A percentile compares a stretch with the other conserved stretches of the same genome.
Evolutionary conservation across 2,888 invertebrate species (phyloP).

Genomic region (Yponomeuta plumbellus): DNA sequence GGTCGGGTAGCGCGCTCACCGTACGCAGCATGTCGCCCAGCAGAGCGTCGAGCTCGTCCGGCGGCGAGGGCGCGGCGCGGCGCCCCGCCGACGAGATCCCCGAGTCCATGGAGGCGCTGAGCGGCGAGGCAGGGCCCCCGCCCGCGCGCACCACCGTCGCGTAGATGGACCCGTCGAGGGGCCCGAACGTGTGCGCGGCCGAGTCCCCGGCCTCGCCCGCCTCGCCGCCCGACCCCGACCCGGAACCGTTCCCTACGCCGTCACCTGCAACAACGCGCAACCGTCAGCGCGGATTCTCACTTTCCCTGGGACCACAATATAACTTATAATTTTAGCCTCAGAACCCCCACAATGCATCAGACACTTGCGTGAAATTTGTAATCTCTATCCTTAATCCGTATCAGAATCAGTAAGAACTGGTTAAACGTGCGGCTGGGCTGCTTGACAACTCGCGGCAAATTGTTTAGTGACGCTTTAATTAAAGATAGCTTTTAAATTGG

Average conservation of each 20-base stretch:
- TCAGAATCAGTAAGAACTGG: neutral
- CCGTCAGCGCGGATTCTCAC: conserved; percentile 43
- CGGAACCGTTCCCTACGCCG: conserved; percentile 71
- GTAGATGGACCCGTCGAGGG: conserved; percentile 93
- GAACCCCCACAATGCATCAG: neutral
- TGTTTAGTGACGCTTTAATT: conserved; percentile 49
- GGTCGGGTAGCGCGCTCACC: conserved; percentile 87
- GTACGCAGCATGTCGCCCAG: conserved; percentile 91
- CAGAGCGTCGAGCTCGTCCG: conserved; percentile 87
- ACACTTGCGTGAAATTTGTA: neutral
- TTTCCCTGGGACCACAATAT: neutral
- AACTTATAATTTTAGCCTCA: too few species aligned
- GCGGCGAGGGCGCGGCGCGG: conserved; percentile 72
- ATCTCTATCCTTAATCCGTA: neutral
- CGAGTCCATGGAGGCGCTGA: conserved; percentile 93
- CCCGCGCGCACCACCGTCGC: conserved; percentile 79
- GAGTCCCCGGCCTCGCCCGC: conserved; percentile 62
- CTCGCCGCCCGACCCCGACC: conserved; percentile 66
- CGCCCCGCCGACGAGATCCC: conserved; percentile 88
- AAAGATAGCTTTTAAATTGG: conserved; percentile 56
- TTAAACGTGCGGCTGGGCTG: neutral
- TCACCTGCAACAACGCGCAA: conserved; percentile 63
- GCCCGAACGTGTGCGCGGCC: conserved; percentile 85
- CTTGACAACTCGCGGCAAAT: conserved; percentile 25
- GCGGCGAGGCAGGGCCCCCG: conserved; percentile 79